These are phyloP conservation scores for Cyclopterus lumpus DNA, from an alignment of 2,797 vertebrate genomes.

Conservation along the genomic window DNA sequence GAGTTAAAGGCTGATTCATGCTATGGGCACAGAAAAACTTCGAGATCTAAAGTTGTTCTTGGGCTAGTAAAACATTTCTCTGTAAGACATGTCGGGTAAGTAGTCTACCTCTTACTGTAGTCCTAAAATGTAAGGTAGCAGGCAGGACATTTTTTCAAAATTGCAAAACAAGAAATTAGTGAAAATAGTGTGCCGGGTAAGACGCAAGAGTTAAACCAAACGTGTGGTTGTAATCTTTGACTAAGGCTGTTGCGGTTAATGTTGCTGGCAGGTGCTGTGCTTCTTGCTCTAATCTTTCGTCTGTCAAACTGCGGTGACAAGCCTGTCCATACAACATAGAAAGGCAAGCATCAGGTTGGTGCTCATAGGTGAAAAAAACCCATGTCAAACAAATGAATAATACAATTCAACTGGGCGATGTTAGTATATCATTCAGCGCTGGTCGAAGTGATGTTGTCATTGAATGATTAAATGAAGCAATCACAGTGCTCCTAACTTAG, in stretches of 20 bases:
- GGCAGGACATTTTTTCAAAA: background rate
- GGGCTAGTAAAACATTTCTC: background rate
- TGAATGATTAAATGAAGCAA: background rate
- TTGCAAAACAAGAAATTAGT: background rate
- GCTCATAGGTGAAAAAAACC: too few species aligned
- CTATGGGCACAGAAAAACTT: constrained; percentile 64
- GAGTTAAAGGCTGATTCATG: constrained; percentile 79
- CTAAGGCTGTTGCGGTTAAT: too few species aligned
- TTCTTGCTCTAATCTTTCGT: too few species aligned
- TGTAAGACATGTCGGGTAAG: background rate
- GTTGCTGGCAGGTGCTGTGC: too few species aligned
- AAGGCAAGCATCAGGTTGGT: too few species aligned
- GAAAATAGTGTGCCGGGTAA: background rate
- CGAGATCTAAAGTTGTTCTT: background rate
- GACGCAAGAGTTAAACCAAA: too few species aligned
- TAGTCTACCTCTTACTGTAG: background rate
- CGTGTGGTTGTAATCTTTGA: too few species aligned
- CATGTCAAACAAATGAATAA: background rate
- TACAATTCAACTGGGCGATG: too few species aligned
- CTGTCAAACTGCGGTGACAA: too few species aligned
- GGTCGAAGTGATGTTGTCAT: too few species aligned
- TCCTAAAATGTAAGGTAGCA: background rate
- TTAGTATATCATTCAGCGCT: too few species aligned
- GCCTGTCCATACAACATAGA: too few species aligned
- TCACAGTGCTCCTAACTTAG: background rate